Base-by-base conservation (phyloP, 2,797 vertebrate genomes). In the Sebastes steindachneri region DNA sequence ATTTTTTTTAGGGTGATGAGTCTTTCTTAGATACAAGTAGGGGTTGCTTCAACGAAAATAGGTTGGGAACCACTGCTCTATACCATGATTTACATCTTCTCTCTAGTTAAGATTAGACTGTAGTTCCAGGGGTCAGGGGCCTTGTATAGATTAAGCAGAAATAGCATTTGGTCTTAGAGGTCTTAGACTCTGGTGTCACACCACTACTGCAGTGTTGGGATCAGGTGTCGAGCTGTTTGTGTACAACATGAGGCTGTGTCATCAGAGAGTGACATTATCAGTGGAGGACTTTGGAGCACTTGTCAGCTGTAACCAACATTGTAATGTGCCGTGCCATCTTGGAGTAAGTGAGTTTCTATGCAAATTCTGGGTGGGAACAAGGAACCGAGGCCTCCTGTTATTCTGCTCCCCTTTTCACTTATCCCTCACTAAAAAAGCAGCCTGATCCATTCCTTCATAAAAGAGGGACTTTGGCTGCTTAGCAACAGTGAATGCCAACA, bases 401-500 rank as follows among this genome's bases (percentile, higher is more conserved):
- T 66, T 84, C 70, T 64, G 15, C 48, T 76, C 60, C 67, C 17
- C 62, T 85, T 84, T 86, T 88, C 59, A 72, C 66, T 82, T 76
- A 67, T 82, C 66, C 75, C 10, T 68, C 37, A 25, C 82, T 80
- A 79, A 90, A 92, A 89, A 89, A 85, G 80, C 89, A 55, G 79
- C 72, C 88, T 84, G 83, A 85, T 86, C 83, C 87, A 85, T 86
- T 91, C 85, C 57, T 63, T 88, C 82, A 90, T 92, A 88, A 93
- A 92, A 91, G 90, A 89, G 81, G 80, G 89, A 88, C 90, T 93
- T 84, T 83, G 86, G 94, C 92, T 93, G 94, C 95, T 94, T 87
- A 83, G 95, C 93, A 95, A 96, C 94, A 82, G 58, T 91, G 86
- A 95, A 96, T 94, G 93, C 93, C 91, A 86, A 84, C 89, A 85